Base-by-base conservation (phyloP, 2,888 invertebrate species). In the Periphyllus acericola region DNA sequence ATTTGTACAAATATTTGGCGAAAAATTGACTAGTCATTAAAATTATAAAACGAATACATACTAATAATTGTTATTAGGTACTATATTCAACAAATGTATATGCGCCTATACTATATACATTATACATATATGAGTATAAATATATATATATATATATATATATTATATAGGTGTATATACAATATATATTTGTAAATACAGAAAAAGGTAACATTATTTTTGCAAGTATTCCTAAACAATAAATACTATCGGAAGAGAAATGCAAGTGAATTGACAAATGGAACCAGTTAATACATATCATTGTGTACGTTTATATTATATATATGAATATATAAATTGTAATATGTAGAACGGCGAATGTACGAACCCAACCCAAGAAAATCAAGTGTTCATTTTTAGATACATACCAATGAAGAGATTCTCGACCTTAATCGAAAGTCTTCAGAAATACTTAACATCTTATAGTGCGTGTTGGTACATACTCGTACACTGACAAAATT, bases 1-100 rank as follows among this genome's bases (percentile, higher is more conserved):
- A 74, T 87, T 86, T 87, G 86, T 87, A 87, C 86, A 87, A 60
- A 80, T 78, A 80, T 87, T 87, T 80, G 72, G 86, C 80, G 86
- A 80, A 87, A 80, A 87, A 87, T 87, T 87, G 80, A 87, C 86
- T 87, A 87, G 80, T 80, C 72, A 25, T 87, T 87, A 80, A 80
- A 86, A 86, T 74, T 60, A 83, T 74, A 83, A 83, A 74, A 83
- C n/a, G 21, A 75, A 83, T 60, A 83, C 60, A 60, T n/a, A 74
- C 52, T 72, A 72, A 55, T 36, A 36, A 83, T 32, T 32, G 32
- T 71, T 52, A 72, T 72, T 19, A n/a, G n/a, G n/a, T n/a, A n/a
- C n/a, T n/a, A 60, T 60, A 74, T 32, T 66, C 60, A 25, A 75
- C 29, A 75, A 75, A 75, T 4, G 74, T 68, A 68, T 29, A n/a